These are phyloP conservation scores for Mustelus asterias DNA, from an alignment of 2,113 vertebrate genomes.

Conservation along the genomic window DNA sequence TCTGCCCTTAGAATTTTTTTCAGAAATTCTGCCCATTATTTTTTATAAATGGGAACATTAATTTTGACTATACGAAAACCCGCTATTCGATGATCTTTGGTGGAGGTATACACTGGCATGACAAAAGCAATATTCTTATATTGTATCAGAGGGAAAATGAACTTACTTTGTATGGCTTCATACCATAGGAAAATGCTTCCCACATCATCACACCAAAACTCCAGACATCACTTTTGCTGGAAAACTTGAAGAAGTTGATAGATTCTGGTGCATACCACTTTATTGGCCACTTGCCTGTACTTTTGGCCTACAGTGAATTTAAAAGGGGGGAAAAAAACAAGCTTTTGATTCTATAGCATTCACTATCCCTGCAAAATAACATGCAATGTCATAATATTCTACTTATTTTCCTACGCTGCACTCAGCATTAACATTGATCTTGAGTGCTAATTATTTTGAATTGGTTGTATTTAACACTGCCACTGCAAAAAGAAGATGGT, in stretches of 20 bases:
- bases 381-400: neutral
- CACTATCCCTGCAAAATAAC: neutral
- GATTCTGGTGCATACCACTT: slow-evolving; percentile 98
- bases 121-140: neutral
- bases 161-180: slow-evolving; percentile 87
- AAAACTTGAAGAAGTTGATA: slow-evolving; percentile 91
- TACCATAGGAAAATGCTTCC: slow-evolving; percentile 86
- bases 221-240: slow-evolving; percentile 95
- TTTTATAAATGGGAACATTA: neutral
- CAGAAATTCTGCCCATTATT: neutral
- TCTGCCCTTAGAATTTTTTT: too few species aligned
- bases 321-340: neutral
- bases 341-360: neutral
- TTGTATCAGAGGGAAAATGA: slow-evolving; percentile 13
- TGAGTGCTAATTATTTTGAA: neutral
- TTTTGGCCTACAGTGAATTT: slow-evolving; percentile 67
- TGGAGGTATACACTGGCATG: neutral
- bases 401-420: neutral
- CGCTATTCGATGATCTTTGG: neutral
- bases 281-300: slow-evolving; percentile 89
- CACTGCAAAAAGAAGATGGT: neutral
- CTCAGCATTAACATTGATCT: neutral
- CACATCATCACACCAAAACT: slow-evolving; percentile 98
- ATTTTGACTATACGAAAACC: neutral
- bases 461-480: neutral